Evolutionary conservation across 2,797 vertebrate genomes (phyloP).

Genomic region (Alosa sapidissima): DNA sequence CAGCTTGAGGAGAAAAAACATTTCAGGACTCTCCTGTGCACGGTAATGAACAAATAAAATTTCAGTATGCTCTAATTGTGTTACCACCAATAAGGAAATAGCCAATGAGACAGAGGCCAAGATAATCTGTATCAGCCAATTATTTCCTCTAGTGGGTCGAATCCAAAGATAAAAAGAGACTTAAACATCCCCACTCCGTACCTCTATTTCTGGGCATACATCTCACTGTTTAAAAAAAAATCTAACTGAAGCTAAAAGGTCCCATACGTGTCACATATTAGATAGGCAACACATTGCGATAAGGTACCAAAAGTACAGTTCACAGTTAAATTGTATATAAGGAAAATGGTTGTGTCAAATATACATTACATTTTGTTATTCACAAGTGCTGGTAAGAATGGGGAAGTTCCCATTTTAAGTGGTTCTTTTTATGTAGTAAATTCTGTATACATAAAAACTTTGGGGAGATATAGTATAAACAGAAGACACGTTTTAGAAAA

Average conservation of each 20-base stretch:
- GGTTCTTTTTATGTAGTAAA: conserved; percentile 19
- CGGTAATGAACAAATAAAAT: not conserved
- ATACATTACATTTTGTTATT: conserved; percentile 73
- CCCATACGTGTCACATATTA: conserved; percentile 26
- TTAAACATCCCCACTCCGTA: not conserved
- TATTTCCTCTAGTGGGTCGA: not conserved
- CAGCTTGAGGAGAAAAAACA: not conserved
- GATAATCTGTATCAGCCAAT: not conserved
- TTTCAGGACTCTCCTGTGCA: not conserved
- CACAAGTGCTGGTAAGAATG: conserved; percentile 67
- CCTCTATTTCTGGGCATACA: not conserved
- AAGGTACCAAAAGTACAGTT: conserved; percentile 50
- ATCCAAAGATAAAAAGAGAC: not conserved
- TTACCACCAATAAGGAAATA: not conserved
- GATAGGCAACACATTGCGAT: conserved; percentile 26
- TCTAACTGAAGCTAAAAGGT: conserved; percentile 30
- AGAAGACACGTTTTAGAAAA: conserved; percentile 20
- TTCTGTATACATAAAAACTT: conserved; percentile 22
- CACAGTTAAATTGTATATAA: conserved; percentile 73
- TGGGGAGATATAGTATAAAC: conserved; percentile 20
- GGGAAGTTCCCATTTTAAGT: conserved; percentile 41
- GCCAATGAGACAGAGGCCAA: not conserved
- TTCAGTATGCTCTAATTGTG: not conserved
- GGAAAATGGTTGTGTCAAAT: conserved; percentile 16
- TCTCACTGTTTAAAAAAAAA: not conserved